A percentile compares a stretch with the other conserved stretches of the same genome.
These are phyloP conservation scores for Melanostigma gelatinosum DNA, from an alignment of 2,113 vertebrate species.

Conservation along the genomic window DNA sequence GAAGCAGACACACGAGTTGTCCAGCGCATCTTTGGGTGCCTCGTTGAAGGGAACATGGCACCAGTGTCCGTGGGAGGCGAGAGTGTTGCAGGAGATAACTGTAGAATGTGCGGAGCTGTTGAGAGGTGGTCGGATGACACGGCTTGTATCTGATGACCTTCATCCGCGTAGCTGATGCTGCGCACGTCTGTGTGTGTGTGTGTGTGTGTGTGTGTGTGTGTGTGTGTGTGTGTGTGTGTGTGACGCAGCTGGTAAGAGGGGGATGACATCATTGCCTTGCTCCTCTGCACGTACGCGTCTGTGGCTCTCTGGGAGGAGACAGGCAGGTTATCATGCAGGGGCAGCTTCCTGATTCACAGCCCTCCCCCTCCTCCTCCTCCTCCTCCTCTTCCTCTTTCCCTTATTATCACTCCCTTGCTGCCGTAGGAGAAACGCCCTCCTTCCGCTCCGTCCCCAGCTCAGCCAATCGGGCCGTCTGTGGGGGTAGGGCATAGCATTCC, in stretches of 20 bases:
- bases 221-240: too few species aligned
- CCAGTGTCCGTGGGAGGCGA: not conserved
- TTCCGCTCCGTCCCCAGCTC: conserved; percentile 26
- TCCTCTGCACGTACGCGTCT: conserved; percentile 64
- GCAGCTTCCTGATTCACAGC: conserved; percentile 42
- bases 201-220: not conserved
- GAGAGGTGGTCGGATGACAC: not conserved
- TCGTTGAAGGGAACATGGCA: not conserved
- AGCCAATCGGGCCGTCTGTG: conserved; percentile 85
- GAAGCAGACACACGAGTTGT: too few species aligned
- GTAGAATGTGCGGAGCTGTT: not conserved
- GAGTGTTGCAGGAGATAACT: conserved; percentile 14
- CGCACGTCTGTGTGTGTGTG: too few species aligned
- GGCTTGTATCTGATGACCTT: conserved; percentile 18
- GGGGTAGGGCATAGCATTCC: conserved; percentile 81
- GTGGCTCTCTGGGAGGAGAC: conserved; percentile 10
- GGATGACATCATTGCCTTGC: conserved; percentile 64
- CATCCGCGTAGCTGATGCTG: conserved; percentile 33
- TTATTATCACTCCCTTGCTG: not conserved
- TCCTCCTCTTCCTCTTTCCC: too few species aligned
- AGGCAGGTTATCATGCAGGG: conserved; percentile 33
- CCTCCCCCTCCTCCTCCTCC: not conserved
- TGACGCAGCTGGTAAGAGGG: conserved; percentile 36
- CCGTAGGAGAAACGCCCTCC: conserved; percentile 28
- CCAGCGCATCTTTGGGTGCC: too few species aligned